Conservation (phyloP, 2,113 vertebrate genomes). For the Callorhinus ursinus region DNA sequence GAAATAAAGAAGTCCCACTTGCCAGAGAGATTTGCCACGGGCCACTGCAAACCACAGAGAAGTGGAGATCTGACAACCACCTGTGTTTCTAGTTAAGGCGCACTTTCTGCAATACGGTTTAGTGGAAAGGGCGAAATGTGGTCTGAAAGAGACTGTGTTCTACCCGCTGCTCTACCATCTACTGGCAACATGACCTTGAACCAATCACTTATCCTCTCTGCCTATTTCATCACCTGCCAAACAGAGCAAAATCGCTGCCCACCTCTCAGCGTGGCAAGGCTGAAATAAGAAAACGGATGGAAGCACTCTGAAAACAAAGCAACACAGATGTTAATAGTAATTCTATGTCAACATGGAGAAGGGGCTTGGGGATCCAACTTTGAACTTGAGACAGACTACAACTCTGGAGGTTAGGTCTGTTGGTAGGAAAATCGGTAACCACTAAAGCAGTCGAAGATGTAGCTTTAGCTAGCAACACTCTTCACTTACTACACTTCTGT, state of each 20-base stretch:
- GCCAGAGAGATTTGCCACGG: background rate
- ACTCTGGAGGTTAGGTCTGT: background rate
- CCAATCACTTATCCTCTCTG: background rate
- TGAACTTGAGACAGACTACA: background rate
- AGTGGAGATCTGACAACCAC: rapidly evolving
- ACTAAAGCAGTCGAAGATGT: background rate
- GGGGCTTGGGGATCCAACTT: background rate
- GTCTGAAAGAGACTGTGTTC: background rate
- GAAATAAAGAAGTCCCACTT: background rate
- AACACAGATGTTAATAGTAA: background rate
- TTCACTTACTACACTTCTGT: background rate
- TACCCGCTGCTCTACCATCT: background rate
- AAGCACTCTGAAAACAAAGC: background rate
- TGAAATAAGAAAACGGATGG: background rate
- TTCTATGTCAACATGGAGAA: background rate
- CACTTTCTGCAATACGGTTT: background rate
- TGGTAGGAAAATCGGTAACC: background rate
- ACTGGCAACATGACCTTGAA: background rate
- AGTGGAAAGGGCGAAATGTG: background rate
- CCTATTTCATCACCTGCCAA: background rate
- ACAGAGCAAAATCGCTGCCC: background rate
- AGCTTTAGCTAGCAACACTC: background rate
- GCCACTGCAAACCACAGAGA: background rate
- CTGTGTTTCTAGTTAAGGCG: background rate
- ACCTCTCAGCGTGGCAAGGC: background rate